Base-by-base conservation (phyloP, 2,888 invertebrate species). In the Lasioglossum villosulum region DNA sequence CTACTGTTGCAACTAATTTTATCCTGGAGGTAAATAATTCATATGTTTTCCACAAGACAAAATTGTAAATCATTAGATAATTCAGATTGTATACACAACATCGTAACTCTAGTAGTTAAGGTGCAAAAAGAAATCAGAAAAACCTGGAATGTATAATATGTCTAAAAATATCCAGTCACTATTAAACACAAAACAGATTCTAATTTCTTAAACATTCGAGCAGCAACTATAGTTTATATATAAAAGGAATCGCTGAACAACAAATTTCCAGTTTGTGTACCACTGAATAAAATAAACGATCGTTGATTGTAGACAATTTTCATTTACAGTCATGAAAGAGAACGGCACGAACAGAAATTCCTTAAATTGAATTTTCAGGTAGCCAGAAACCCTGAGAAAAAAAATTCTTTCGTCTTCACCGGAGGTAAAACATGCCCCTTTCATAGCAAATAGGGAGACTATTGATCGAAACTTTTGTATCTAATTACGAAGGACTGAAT, bases 11-110 rank as follows among this genome's bases (percentile, higher is more conserved):
- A 59, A 59, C 16, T 59, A 16, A 30, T 76, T 23, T 59, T 59
- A 14, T 23, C 34, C 19, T 27, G 4, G 27, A 16, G 16, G 56
- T 83, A 66, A 83, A 76, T 76, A 83, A 83, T 83, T 83, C 45
- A 76, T 14, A 73, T 27, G 27, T 14, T 27, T 14, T 59, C 59
- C 59, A 4, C 42, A 2, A 42, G 4, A 42, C 0, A 42, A 14
- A 14, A 42, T 42, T 14, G 42, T 42, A 42, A 42, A 42, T 42
- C 14, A 42, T 42, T 42, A 12, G 4, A 27, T n/a, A 12, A 34
- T 23, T 52, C 2, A 19, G 52, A 81, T 45, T 74, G 16, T 23
- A 23, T 48, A 5, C 48, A 48, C 23, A 48, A 48, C 23, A 52
- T 52, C 52, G 23, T 52, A 8, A 52, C 23, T 0, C 23, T 10